These are phyloP conservation scores for Odontesthes bonariensis DNA, from an alignment of 2,113 vertebrate genomes.

Conservation along the genomic window DNA sequence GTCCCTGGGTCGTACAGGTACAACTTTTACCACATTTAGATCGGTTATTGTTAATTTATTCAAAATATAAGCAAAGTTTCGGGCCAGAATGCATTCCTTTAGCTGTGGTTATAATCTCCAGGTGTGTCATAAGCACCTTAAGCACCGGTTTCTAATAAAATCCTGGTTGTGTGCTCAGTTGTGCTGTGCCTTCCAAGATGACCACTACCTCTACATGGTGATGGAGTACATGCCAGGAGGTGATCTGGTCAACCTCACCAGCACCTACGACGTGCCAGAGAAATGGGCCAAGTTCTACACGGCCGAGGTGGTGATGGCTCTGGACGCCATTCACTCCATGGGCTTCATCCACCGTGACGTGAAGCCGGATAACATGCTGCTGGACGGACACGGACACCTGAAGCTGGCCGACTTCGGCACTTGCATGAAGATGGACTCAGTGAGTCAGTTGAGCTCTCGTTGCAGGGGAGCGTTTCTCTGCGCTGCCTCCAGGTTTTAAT, in stretches of 20 bases:
- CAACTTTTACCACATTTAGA: constrained; percentile 13
- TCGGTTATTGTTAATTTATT: background rate
- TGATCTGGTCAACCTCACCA: constrained; percentile 99
- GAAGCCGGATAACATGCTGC: constrained; percentile 99
- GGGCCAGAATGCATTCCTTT: background rate
- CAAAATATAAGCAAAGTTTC: too few species aligned
- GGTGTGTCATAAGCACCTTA: too few species aligned
- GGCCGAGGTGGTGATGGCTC: constrained; percentile 96
- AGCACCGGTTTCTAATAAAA: background rate
- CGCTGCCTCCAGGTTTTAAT: background rate
- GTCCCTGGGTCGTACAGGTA: constrained; percentile 99
- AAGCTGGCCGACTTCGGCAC: constrained; percentile 99
- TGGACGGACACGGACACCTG: constrained; percentile 93
- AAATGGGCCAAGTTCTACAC: constrained; percentile 99
- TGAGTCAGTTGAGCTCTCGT: constrained; percentile 74
- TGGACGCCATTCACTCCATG: constrained; percentile 99
- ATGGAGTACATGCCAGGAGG: constrained; percentile 99
- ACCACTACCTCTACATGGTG: constrained; percentile 97
- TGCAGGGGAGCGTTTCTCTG: background rate
- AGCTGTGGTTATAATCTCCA: too few species aligned
- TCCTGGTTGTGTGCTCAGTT: constrained; percentile 80
- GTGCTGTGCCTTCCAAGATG: constrained; percentile 99
- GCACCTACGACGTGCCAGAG: constrained; percentile 98
- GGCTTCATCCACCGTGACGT: constrained; percentile 98
- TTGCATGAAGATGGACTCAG: constrained; percentile 99